Base-by-base conservation (phyloP, 2,888 invertebrate species). In the Mythimna impura region DNA sequence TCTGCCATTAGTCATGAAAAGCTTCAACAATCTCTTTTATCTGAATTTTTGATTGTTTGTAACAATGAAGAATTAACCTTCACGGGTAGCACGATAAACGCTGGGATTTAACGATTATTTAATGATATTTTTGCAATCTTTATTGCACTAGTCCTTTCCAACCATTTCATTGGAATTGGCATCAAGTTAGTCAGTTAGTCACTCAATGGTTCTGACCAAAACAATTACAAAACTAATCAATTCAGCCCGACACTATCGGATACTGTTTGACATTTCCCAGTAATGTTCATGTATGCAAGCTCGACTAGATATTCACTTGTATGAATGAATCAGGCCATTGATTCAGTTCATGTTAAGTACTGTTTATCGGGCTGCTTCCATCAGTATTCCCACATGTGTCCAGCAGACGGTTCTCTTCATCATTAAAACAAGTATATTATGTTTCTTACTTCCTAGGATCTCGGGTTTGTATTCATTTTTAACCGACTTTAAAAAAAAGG, bases 251-350 rank as follows among this genome's bases (percentile, higher is more conserved):
- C 74, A 75, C 63, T 66, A 73, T 72, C 61, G 47, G 67, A 73
- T 73, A 64, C 65, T 47, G 67, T 47, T 36, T 76, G 73, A 78
- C 55, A 74, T 73, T 86, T 86, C 86, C 69, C 80, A 86, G 85
- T 83, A 86, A 70, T 67, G 52, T 77, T 58, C 70, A 61, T 68
- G 76, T 54, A 62, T 71, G 69, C 66, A 71, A 78, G 80, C 73
- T 64, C 36, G 36, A 69, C 30, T 76, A 78, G 78, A 71, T 76
- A 73, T 58, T 30, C 34, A 72, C 61, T 63, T 61, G 63, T 61
- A 86, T 86, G 80, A 86, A 86, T 86, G 80, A 86, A 86, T 71
- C 57, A 64, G 30, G 57, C 62, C 82, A 76, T 86, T 86, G 82
- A 86, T 85, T 68, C 75, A 66, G 65, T 85, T 82, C 83, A 34